phyloP scores from a whole-genome alignment of 2,113 vertebrate species.

The Pampusana beccarii region DNA sequence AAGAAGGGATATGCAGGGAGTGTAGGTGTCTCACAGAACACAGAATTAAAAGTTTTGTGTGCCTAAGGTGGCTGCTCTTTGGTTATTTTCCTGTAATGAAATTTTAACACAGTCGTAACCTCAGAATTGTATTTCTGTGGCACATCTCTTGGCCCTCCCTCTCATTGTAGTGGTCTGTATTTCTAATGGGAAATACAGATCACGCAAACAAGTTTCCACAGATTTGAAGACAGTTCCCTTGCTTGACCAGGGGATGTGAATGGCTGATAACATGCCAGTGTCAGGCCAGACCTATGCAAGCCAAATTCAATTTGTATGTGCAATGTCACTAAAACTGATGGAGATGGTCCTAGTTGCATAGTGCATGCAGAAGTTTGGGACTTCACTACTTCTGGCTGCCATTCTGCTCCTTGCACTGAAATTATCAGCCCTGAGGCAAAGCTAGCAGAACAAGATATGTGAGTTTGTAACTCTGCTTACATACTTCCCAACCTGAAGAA shows the following conservation, averaged over 20 bases:
- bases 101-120: neutral
- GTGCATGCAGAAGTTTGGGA: neutral
- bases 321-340: neutral
- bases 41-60: neutral
- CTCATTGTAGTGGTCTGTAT: fast-evolving
- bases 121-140: neutral
- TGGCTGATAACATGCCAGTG: neutral
- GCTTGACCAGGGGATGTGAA: neutral
- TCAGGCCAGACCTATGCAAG: neutral
- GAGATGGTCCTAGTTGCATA: neutral
- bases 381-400: neutral
- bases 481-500: neutral
- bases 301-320: neutral
- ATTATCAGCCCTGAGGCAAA: neutral
- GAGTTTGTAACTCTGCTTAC: neutral
- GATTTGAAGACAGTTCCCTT: neutral
- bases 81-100: neutral
- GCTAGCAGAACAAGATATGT: neutral
- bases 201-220: neutral
- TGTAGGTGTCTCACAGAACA: neutral
- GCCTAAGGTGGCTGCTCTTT: neutral
- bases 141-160: neutral
- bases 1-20: neutral
- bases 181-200: neutral
- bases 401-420: neutral